phyloP scores from a whole-genome alignment of 2,797 vertebrate genomes.

The Nothura maculosa region DNA sequence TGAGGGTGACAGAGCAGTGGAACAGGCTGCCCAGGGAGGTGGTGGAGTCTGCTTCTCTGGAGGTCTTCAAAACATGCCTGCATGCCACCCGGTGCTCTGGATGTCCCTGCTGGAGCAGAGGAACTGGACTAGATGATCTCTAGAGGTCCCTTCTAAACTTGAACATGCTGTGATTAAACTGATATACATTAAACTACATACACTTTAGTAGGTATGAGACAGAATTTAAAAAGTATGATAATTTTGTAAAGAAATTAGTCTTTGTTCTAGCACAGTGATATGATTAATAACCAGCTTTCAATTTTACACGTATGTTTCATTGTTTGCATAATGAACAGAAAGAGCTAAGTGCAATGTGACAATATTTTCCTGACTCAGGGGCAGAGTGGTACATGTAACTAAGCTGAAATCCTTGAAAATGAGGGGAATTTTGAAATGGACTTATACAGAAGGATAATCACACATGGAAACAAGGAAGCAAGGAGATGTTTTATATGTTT shows the following conservation, averaged over 20 bases:
- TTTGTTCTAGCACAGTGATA: neutral
- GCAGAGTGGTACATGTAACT: neutral
- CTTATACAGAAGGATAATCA: neutral
- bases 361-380: neutral
- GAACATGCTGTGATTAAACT: neutral
- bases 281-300: too few relatives aligned
- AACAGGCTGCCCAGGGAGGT: too few relatives aligned
- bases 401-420: neutral
- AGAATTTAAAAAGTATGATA: neutral
- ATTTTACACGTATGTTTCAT: neutral
- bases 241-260: neutral
- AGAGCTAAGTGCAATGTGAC: neutral
- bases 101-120: too few relatives aligned
- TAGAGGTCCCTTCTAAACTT: too few relatives aligned
- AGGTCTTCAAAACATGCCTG: too few relatives aligned
- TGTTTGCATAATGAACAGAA: neutral
- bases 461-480: neutral
- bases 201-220: neutral
- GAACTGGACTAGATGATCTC: too few relatives aligned
- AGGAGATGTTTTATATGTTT: neutral
- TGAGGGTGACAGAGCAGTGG: too few relatives aligned
- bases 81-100: too few relatives aligned
- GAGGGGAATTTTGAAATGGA: neutral
- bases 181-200: neutral
- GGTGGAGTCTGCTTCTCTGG: too few relatives aligned